Conservation (phyloP, 2,113 vertebrate genomes). For the Taurulus bubalis region DNA sequence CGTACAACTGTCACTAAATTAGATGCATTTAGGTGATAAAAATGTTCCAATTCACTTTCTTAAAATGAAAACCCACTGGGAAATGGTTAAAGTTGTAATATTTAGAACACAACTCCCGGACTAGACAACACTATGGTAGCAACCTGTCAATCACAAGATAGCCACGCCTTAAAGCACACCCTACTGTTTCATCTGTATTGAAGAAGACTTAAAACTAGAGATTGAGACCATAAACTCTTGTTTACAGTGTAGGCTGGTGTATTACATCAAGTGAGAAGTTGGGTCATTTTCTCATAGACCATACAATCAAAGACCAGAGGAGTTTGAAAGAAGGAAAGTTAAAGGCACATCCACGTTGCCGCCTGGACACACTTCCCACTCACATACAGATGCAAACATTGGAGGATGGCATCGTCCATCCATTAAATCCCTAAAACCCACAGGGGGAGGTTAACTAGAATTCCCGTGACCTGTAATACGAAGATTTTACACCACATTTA, state of each 20-base stretch:
- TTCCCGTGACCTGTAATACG: slow-evolving; percentile 13
- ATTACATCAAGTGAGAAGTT: too few species aligned
- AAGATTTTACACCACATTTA: slow-evolving; percentile 42
- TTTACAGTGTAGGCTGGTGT: background rate
- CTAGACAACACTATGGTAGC: background rate
- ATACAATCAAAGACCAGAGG: background rate
- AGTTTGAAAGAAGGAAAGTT: background rate
- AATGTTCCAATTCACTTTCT: background rate
- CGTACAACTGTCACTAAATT: background rate
- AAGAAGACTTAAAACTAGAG: background rate
- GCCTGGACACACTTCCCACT: background rate
- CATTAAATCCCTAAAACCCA: slow-evolving; percentile 5
- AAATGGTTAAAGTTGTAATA: background rate
- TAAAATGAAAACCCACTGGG: background rate
- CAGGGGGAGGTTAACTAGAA: slow-evolving; percentile 11
- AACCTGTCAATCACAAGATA: background rate
- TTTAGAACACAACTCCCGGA: background rate
- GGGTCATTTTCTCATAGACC: background rate
- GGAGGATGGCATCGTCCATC: slow-evolving; percentile 10
- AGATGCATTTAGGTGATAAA: background rate
- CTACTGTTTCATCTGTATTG: background rate
- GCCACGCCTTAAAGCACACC: background rate
- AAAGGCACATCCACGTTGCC: background rate
- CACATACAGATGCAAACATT: slow-evolving; percentile 10
- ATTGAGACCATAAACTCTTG: background rate